A percentile compares a stretch with the other conserved stretches of the same genome.
Conservation (phyloP, 1,140 invertebrate species). For the Calosoma granatense region DNA sequence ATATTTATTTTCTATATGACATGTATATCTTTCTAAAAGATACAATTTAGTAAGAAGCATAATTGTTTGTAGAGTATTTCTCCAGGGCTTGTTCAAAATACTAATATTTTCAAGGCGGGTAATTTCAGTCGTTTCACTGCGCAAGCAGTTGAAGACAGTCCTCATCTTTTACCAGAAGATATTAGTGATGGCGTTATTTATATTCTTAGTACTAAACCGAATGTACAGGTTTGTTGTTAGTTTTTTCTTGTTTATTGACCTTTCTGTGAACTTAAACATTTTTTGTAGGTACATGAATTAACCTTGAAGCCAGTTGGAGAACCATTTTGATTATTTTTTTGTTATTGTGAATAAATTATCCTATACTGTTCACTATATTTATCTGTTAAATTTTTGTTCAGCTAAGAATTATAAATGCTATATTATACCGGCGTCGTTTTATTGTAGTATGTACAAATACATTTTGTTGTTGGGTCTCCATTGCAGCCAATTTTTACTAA, state of each 20-base stretch:
- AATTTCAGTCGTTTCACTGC: neutral
- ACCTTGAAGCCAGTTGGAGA: neutral
- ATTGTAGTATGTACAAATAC: no score
- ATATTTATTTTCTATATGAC: no score
- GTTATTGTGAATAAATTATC: no score
- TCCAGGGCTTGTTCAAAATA: slow-evolving; percentile 27
- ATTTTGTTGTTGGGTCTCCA: no score
- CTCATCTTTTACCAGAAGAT: slow-evolving; percentile 28
- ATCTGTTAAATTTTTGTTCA: no score
- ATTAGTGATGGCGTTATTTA: slow-evolving; percentile 31
- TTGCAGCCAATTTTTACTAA: no score
- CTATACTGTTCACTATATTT: no score
- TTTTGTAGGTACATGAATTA: slow-evolving; percentile 18
- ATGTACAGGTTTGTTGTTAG: slow-evolving; percentile 26
- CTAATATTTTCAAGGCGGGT: neutral
- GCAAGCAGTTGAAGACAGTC: neutral
- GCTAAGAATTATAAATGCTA: no score
- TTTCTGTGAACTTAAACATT: slow-evolving; percentile 19
- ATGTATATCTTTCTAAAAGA: neutral
- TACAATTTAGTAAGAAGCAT: neutral
- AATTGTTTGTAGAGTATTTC: slow-evolving; percentile 20
- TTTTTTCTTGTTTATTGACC: neutral
- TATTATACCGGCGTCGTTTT: no score
- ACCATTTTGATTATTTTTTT: neutral
- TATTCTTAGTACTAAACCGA: slow-evolving; percentile 26